Evolutionary conservation across 2,888 invertebrate species (phyloP).

Genomic region (Pterobdella sp.): DNA sequence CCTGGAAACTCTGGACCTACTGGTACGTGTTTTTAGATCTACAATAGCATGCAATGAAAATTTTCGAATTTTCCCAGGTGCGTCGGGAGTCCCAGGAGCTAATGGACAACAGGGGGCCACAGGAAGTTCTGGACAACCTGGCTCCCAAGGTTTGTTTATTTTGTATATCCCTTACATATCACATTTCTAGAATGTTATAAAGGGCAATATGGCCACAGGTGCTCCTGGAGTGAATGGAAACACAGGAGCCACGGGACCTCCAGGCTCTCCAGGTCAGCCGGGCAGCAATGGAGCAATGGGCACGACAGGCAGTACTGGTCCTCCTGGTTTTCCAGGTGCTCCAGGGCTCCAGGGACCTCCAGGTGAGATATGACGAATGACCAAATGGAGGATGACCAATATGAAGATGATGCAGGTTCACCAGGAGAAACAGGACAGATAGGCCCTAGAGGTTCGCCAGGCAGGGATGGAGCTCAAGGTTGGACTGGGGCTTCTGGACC

Average conservation of each 20-base stretch:
- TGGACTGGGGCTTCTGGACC: constrained; percentile 25
- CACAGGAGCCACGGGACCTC: constrained; percentile 4
- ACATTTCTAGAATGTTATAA: no score
- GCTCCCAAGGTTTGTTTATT: constrained; percentile 15
- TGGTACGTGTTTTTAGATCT: constrained; percentile 3
- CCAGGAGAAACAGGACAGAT: no score
- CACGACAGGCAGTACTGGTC: neutral
- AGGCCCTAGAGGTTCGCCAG: no score
- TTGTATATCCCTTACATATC: no score
- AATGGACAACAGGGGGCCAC: constrained; percentile 8
- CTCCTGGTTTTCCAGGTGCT: constrained; percentile 6
- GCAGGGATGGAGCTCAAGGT: no score
- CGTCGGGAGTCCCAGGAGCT: constrained; percentile 22
- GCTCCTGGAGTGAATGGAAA: neutral
- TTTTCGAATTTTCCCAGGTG: constrained; percentile 13
- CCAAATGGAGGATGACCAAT: no score
- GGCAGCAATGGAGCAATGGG: constrained; percentile 29
- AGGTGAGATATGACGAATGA: no score
- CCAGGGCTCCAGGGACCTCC: neutral
- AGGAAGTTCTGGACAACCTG: constrained; percentile 26
- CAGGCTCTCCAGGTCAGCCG: constrained; percentile 16
- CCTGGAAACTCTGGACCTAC: constrained; percentile 19
- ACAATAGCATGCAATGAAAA: neutral
- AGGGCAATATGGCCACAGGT: neutral
- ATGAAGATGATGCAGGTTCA: no score